Evolutionary conservation across 2,888 invertebrate genomes (phyloP).

Genomic region (Heliconius hortense): DNA sequence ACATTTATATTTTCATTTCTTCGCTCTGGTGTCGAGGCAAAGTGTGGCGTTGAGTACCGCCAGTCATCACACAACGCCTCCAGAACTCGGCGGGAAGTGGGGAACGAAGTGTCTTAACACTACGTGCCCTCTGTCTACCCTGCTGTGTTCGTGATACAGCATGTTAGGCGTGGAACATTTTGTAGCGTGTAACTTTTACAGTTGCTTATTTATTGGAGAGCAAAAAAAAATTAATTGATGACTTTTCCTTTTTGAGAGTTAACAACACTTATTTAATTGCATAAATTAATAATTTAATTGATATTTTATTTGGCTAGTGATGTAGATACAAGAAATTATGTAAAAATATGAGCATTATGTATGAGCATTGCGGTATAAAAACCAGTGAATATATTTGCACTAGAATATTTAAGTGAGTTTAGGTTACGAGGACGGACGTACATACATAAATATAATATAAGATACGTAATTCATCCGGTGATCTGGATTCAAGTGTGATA

Average conservation of each 20-base stretch:
- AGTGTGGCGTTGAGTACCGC: too few relatives aligned
- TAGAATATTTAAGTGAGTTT: constrained; percentile 2
- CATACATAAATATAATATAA: neutral
- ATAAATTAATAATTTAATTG: constrained; percentile 1
- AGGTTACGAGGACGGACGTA: constrained; percentile 4
- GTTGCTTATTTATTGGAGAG: neutral
- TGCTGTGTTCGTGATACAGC: too few relatives aligned
- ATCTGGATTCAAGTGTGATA: constrained; percentile 11
- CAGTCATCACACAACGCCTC: too few relatives aligned
- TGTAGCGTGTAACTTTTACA: neutral
- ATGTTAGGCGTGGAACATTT: neutral
- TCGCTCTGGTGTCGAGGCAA: too few relatives aligned
- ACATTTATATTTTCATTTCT: too few relatives aligned
- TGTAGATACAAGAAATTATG: neutral
- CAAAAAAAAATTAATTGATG: neutral
- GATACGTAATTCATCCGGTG: constrained; percentile 16
- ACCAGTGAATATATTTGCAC: neutral
- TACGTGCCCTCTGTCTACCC: too few relatives aligned
- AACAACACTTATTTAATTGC: neutral
- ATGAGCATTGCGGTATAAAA: neutral
- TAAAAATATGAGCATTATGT: neutral
- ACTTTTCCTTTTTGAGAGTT: neutral
- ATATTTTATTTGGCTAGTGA: neutral
- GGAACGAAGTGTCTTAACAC: too few relatives aligned
- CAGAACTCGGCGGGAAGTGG: too few relatives aligned